Conservation (phyloP, 2,888 invertebrate genomes). For the Monopis laevigella region DNA sequence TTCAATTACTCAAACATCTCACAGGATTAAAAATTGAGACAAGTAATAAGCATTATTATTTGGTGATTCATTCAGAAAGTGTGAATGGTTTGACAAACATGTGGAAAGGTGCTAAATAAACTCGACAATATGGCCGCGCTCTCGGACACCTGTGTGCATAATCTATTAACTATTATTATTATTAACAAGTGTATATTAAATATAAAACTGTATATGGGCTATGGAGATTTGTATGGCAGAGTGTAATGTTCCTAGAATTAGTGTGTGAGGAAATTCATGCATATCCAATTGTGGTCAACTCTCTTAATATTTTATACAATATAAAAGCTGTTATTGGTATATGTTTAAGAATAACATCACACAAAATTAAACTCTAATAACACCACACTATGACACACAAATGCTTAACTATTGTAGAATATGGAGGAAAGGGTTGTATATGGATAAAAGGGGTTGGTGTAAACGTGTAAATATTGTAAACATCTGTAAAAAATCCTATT, state of each 20-base stretch:
- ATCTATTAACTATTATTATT: constrained; percentile 33
- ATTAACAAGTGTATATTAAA: constrained; percentile 49
- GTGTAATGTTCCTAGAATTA: constrained; percentile 30
- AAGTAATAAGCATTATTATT: too few relatives aligned
- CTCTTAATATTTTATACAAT: background rate
- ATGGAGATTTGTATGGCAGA: constrained; percentile 41
- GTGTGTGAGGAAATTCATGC: too few relatives aligned
- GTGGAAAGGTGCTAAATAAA: constrained; percentile 25
- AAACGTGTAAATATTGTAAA: constrained; percentile 51
- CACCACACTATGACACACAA: constrained; percentile 30
- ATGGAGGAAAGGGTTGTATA: constrained; percentile 43
- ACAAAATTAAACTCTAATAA: background rate
- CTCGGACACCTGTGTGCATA: constrained; percentile 26
- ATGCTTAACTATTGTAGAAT: constrained; percentile 54
- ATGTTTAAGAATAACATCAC: background rate
- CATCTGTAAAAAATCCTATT: constrained; percentile 43
- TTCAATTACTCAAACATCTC: too few relatives aligned
- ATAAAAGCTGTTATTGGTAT: background rate
- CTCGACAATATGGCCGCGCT: background rate
- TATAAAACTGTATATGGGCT: too few relatives aligned
- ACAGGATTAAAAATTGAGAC: too few relatives aligned
- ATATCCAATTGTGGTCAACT: background rate
- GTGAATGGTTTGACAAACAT: constrained; percentile 37
- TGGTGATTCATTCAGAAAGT: constrained; percentile 36
- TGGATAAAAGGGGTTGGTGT: constrained; percentile 23